A percentile compares a stretch with the other conserved stretches of the same genome.
Evolutionary conservation across 2,888 invertebrate genomes (phyloP).

Genomic region (Phytoseiulus persimilis): DNA sequence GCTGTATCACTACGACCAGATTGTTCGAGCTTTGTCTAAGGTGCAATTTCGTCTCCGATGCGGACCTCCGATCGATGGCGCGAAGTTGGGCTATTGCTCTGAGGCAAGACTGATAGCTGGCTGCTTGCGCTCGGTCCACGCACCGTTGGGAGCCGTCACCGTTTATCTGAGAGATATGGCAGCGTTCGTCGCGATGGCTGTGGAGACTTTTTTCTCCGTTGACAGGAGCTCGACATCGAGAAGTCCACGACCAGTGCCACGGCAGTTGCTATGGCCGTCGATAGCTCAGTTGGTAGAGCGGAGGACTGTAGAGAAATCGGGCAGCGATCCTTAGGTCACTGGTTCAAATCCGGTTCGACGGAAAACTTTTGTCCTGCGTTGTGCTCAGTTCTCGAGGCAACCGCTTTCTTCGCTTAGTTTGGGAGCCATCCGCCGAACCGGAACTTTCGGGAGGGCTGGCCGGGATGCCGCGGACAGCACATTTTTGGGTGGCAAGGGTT

Average conservation of each 20-base stretch:
- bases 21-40: neutral
- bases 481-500: too few relatives aligned
- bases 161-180: neutral
- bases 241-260: too few relatives aligned
- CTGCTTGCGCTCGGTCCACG: neutral
- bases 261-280: constrained; percentile 43
- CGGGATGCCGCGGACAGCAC: too few relatives aligned
- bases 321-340: constrained; percentile 46
- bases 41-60: neutral
- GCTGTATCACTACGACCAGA: neutral
- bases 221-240: too few relatives aligned
- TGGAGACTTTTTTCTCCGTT: neutral
- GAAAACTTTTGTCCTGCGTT: constrained; percentile 39
- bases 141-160: neutral
- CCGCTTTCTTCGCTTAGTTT: too few relatives aligned
- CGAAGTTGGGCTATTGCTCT: neutral
- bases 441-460: too few relatives aligned
- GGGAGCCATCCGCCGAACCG: too few relatives aligned
- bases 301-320: constrained; percentile 46
- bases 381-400: too few relatives aligned
- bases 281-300: constrained; percentile 47
- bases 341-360: constrained; percentile 47
- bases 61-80: neutral
- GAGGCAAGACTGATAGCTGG: neutral
- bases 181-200: neutral